Percentiles rank a stretch among this genome's conserved stretches.
Conservation (phyloP, 2,113 vertebrate genomes). For the Protobothrops mucrosquamatus region DNA sequence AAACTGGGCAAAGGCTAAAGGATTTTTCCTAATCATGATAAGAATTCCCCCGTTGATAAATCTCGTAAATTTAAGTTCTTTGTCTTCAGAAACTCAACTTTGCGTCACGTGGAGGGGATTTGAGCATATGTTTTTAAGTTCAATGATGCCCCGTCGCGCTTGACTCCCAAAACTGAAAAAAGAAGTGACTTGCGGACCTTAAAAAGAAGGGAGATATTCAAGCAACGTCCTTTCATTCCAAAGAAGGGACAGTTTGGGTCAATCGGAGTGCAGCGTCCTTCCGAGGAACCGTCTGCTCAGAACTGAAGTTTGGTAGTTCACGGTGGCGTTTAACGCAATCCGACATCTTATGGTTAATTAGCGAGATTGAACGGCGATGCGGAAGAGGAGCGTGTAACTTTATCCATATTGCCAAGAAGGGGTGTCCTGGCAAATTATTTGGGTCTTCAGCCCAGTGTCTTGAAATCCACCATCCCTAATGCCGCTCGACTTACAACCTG, state of each 20-base stretch:
- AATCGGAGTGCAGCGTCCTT: background rate
- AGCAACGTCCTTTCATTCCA: background rate
- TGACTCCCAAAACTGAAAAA: background rate
- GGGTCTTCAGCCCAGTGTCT: background rate
- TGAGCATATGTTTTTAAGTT: background rate
- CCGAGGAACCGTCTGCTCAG: background rate
- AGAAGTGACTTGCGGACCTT: background rate
- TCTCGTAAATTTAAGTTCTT: background rate
- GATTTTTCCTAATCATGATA: background rate
- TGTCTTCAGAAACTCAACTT: background rate
- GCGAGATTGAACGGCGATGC: background rate
- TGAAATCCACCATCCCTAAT: too few relatives aligned
- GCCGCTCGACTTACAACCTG: too few relatives aligned
- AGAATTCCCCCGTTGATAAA: background rate
- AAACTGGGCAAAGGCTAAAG: background rate
- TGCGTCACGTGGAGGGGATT: background rate
- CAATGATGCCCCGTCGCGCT: too few relatives aligned
- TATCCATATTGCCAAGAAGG: too few relatives aligned
- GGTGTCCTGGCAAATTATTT: background rate
- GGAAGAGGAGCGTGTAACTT: background rate
- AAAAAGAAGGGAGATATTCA: background rate
- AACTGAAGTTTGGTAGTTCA: background rate
- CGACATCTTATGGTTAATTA: background rate
- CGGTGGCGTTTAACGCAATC: background rate
- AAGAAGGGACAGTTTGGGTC: background rate